phyloP scores from a whole-genome alignment of 2,113 vertebrate species.

The Colossoma macropomum region DNA sequence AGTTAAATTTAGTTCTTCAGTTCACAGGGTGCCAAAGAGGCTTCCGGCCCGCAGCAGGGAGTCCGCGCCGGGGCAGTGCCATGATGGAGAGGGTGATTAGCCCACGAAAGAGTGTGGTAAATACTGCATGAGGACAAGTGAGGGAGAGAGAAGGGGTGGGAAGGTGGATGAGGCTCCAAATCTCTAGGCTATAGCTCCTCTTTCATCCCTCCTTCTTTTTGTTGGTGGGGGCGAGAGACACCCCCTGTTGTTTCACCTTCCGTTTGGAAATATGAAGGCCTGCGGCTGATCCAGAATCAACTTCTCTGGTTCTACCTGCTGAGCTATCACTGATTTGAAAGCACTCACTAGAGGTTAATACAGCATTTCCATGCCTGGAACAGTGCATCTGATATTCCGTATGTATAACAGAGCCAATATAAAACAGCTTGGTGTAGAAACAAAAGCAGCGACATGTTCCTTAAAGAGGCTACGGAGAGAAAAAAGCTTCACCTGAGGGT shows the following conservation, averaged over 20 bases:
- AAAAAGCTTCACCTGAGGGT: neutral
- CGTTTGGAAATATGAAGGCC: neutral
- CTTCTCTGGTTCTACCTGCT: neutral
- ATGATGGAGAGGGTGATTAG: constrained; percentile 60
- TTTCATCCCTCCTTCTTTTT: neutral
- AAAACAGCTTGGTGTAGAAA: neutral
- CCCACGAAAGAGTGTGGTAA: constrained; percentile 45
- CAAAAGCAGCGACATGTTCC: neutral
- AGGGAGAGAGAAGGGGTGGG: neutral
- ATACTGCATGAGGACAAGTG: constrained; percentile 46
- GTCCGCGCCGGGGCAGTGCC: constrained; percentile 2
- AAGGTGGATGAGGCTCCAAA: neutral
- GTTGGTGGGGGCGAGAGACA: too few species aligned
- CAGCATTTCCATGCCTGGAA: neutral
- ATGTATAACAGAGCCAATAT: neutral
- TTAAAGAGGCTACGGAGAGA: neutral
- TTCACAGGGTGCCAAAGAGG: constrained; percentile 18
- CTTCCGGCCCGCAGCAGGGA: constrained; percentile 1
- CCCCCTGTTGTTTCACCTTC: too few species aligned
- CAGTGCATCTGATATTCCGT: neutral
- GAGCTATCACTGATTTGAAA: neutral
- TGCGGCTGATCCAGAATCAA: neutral
- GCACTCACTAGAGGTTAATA: neutral
- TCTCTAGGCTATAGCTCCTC: constrained; percentile 10
- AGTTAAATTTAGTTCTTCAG: constrained; percentile 45